These are phyloP conservation scores for Numida meleagris DNA, from an alignment of 2,113 vertebrate species.

Conservation along the genomic window DNA sequence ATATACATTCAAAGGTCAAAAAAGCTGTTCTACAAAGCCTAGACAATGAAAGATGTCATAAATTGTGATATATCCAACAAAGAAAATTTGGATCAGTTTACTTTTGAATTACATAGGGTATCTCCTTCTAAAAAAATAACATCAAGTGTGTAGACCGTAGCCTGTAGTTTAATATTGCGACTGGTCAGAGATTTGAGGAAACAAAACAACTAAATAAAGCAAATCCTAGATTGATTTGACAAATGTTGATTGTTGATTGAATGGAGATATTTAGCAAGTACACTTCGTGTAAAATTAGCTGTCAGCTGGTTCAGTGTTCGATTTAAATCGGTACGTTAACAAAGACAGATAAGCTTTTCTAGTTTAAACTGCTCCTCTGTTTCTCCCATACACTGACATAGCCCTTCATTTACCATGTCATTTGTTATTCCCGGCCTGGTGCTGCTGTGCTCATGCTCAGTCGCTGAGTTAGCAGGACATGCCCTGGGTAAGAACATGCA, in stretches of 20 bases:
- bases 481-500: background rate
- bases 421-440: background rate
- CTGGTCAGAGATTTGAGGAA: conserved; percentile 64
- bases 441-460: conserved; percentile 17
- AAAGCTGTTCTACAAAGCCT: conserved; percentile 38
- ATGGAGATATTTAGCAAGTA: background rate
- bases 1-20: conserved; percentile 43
- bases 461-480: conserved; percentile 13
- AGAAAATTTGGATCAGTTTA: conserved; percentile 28
- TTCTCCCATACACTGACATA: background rate
- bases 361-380: background rate
- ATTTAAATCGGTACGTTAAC: conserved; percentile 37
- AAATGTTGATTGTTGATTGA: conserved; percentile 19
- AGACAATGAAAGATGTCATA: background rate
- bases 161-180: conserved; percentile 50
- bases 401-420: background rate
- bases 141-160: conserved; percentile 28
- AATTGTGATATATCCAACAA: conserved; percentile 7
- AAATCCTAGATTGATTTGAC: conserved; percentile 66
- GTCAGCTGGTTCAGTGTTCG: conserved; percentile 2
- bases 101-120: conserved; percentile 22
- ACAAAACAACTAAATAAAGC: conserved; percentile 56
- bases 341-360: background rate
- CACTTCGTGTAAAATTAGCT: conserved; percentile 20
- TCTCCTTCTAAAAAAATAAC: conserved; percentile 35